Percentiles rank a stretch among this genome's conserved stretches.
phyloP scores from a whole-genome alignment of 2,888 invertebrate species.

The Notodonta ziczac region DNA sequence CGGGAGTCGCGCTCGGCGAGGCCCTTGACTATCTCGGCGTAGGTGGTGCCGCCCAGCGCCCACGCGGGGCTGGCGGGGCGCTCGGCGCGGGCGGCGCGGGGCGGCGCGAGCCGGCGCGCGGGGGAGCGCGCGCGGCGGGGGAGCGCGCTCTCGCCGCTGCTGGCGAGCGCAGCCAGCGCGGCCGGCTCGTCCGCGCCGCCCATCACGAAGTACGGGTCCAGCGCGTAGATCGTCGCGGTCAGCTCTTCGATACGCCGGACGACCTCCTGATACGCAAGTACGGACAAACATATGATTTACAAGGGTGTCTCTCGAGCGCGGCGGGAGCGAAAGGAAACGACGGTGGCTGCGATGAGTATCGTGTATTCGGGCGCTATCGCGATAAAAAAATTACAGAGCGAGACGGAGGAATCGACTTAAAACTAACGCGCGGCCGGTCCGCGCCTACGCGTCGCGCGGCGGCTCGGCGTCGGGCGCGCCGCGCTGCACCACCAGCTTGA shows the following conservation, averaged over 20 bases:
- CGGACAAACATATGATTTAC: conserved; percentile 80
- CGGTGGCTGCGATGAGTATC: conserved; percentile 71
- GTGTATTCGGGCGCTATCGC: conserved; percentile 70
- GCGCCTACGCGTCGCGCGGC: conserved; percentile 86
- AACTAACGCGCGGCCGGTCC: conserved; percentile 51
- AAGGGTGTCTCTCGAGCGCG: conserved; percentile 59
- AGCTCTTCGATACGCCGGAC: conserved; percentile 89
- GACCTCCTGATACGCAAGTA: conserved; percentile 88
- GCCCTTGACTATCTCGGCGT: conserved; percentile 92
- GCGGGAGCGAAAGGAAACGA: conserved; percentile 70
- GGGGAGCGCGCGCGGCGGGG: conserved; percentile 14
- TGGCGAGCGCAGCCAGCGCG: conserved; percentile 52
- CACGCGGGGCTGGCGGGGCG: conserved; percentile 86
- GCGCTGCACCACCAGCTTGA: conserved; percentile 93
- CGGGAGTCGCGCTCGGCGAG: conserved; percentile 66
- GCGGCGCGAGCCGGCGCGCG: conserved; percentile 50
- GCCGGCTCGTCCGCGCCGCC: conserved; percentile 86
- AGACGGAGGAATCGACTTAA: conserved; percentile 65
- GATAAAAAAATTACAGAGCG: conserved; percentile 65
- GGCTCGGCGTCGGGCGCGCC: conserved; percentile 93
- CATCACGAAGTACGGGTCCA: conserved; percentile 90
- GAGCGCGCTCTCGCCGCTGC: conserved; percentile 24
- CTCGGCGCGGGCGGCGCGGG: conserved; percentile 67
- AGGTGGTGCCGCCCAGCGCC: conserved; percentile 89
- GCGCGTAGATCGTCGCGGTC: conserved; percentile 88